These are phyloP conservation scores for Anthophora plumipes DNA, from an alignment of 2,888 invertebrate genomes.

Conservation along the genomic window DNA sequence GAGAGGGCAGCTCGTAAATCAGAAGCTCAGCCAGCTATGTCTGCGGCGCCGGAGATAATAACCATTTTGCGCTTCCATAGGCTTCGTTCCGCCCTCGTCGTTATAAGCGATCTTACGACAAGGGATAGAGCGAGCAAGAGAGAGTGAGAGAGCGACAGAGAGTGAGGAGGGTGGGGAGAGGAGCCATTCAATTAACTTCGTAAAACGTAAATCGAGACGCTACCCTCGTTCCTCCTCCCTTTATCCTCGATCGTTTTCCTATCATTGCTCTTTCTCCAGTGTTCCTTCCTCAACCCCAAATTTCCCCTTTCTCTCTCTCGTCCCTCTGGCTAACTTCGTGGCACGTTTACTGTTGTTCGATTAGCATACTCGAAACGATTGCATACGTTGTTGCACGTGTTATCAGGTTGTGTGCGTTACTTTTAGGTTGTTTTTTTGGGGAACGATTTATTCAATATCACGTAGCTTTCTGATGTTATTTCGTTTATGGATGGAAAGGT, in stretches of 20 bases:
- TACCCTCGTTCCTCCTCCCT: conserved; percentile 17
- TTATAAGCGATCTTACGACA: conserved; percentile 69
- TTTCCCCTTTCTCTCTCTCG: conserved; percentile 6
- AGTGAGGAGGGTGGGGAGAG: conserved; percentile 15
- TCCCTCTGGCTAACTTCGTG: neutral
- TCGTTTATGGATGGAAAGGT: neutral
- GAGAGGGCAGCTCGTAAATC: conserved; percentile 77
- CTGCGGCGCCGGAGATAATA: conserved; percentile 79
- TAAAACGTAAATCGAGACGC: conserved; percentile 69
- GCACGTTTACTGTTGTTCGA: conserved; percentile 30
- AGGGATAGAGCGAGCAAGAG: no score
- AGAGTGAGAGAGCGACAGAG: neutral
- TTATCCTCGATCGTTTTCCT: conserved; percentile 51
- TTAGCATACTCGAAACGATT: conserved; percentile 32
- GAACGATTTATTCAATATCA: neutral
- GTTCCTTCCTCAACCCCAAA: neutral
- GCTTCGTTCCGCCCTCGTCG: conserved; percentile 65
- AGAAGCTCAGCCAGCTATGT: conserved; percentile 78
- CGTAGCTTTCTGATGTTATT: neutral
- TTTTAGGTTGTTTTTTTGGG: neutral
- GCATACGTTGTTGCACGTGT: conserved; percentile 4
- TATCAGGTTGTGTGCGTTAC: neutral
- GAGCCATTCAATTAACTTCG: conserved; percentile 70
- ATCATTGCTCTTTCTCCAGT: conserved; percentile 31
- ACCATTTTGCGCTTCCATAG: conserved; percentile 80